Evolutionary conservation across 2,888 invertebrate genomes (phyloP).

Genomic region (Gandaritis pyraliata): DNA sequence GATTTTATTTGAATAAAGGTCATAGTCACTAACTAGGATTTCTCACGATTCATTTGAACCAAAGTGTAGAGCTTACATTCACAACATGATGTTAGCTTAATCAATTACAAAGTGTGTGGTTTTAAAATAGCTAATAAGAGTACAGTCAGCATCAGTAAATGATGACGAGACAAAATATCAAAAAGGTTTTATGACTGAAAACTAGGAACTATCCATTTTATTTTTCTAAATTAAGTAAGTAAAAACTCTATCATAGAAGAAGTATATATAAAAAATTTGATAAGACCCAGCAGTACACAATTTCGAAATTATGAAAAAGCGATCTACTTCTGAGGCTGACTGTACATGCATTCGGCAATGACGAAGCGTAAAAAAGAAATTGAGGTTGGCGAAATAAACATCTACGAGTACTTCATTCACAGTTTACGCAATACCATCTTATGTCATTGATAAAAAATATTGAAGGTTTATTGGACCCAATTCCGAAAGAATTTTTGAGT

Average conservation of each 20-base stretch:
- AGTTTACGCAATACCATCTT: slow-evolving; percentile 22
- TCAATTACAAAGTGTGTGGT: slow-evolving; percentile 1
- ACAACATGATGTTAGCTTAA: slow-evolving; percentile 4
- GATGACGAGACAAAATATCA: too few species aligned
- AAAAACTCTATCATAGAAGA: too few species aligned
- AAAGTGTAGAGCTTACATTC: slow-evolving; percentile 11
- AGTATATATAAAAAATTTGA: too few species aligned
- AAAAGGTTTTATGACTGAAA: too few species aligned
- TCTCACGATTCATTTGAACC: slow-evolving; percentile 2
- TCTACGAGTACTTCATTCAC: slow-evolving; percentile 10
- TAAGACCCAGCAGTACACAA: too few species aligned
- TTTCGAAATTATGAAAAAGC: too few species aligned
- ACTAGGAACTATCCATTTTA: too few species aligned
- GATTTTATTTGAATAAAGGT: neutral
- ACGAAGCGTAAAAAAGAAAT: slow-evolving; percentile 9
- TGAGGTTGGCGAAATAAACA: slow-evolving; percentile 2
- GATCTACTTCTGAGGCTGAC: too few species aligned
- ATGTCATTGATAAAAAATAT: slow-evolving; percentile 26
- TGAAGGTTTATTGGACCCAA: slow-evolving; percentile 22
- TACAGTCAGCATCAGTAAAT: too few species aligned
- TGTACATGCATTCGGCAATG: slow-evolving; percentile 1
- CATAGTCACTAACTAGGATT: neutral
- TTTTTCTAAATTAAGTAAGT: too few species aligned
- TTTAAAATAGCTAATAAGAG: neutral
- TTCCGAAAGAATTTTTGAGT: slow-evolving; percentile 5